Evolutionary conservation across 2,797 vertebrate genomes (phyloP).

Genomic region (Pseudotriccus pelzelni): DNA sequence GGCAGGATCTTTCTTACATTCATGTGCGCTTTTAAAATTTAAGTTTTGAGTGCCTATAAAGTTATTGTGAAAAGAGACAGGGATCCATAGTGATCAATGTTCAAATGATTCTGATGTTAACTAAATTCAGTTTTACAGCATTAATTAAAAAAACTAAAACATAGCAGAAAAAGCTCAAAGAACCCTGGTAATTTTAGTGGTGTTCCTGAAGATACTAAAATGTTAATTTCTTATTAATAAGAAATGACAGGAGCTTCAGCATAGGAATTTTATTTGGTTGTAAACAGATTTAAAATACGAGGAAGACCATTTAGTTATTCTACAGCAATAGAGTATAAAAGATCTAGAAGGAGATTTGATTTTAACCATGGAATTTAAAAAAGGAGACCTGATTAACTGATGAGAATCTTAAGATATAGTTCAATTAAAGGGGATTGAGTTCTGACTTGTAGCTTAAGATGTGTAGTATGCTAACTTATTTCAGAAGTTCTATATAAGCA

Average conservation of each 20-base stretch:
- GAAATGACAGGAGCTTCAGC: neutral
- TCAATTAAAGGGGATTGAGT: neutral
- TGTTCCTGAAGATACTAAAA: neutral
- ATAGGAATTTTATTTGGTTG: neutral
- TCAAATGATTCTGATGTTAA: neutral
- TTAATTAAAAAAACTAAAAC: neutral
- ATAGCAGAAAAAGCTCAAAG: neutral
- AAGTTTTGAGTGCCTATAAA: neutral
- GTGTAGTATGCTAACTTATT: neutral
- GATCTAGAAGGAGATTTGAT: neutral
- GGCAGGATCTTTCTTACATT: neutral
- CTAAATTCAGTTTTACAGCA: neutral
- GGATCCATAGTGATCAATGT: neutral
- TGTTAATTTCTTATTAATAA: neutral
- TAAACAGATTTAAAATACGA: neutral
- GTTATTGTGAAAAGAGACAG: neutral
- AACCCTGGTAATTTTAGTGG: neutral
- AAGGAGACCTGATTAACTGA: neutral
- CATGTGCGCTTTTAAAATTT: neutral
- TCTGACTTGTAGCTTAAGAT: neutral
- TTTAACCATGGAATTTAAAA: neutral
- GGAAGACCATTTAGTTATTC: neutral
- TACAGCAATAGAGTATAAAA: neutral
- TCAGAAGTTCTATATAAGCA: neutral
- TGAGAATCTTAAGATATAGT: neutral